Percentiles rank a stretch among this genome's conserved stretches.
These are phyloP conservation scores for Drosophila yakuba DNA, from an alignment of 1,140 invertebrate genomes.

Conservation along the genomic window DNA sequence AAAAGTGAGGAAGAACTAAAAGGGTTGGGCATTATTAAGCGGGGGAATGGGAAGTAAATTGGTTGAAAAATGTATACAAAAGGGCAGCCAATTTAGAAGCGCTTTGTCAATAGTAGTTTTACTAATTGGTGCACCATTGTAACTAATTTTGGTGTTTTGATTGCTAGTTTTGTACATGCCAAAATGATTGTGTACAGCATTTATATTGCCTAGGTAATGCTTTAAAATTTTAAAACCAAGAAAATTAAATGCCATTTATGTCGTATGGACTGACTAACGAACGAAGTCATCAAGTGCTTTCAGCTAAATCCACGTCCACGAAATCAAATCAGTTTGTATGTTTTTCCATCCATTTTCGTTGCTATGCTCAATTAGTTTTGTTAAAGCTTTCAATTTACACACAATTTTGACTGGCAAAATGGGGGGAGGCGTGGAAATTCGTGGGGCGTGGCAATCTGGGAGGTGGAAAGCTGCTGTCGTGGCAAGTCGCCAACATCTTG, in stretches of 20 bases:
- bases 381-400: conserved; percentile 15
- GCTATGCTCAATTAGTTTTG: conserved; percentile 19
- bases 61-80: conserved; percentile 22
- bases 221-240: not conserved
- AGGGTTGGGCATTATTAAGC: not conserved
- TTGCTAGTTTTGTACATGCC: not conserved
- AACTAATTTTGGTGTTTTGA: not conserved
- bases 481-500: conserved; percentile 26
- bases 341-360: not conserved
- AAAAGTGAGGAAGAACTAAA: not conserved
- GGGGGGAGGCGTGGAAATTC: not conserved
- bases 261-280: too few relatives aligned
- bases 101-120: not conserved
- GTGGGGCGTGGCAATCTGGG: not conserved
- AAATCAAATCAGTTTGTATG: conserved; percentile 8
- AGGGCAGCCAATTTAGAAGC: conserved; percentile 10
- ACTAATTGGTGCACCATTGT: conserved; percentile 2
- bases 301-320: not conserved
- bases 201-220: too few relatives aligned
- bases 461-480: not conserved
- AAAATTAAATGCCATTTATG: not conserved
- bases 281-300: conserved; percentile 2
- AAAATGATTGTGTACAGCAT: too few relatives aligned
- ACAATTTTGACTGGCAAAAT: not conserved
- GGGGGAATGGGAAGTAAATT: conserved; percentile 4